Base-by-base conservation (phyloP, 2,113 vertebrate species). In the Monarcha castaneiventris region DNA sequence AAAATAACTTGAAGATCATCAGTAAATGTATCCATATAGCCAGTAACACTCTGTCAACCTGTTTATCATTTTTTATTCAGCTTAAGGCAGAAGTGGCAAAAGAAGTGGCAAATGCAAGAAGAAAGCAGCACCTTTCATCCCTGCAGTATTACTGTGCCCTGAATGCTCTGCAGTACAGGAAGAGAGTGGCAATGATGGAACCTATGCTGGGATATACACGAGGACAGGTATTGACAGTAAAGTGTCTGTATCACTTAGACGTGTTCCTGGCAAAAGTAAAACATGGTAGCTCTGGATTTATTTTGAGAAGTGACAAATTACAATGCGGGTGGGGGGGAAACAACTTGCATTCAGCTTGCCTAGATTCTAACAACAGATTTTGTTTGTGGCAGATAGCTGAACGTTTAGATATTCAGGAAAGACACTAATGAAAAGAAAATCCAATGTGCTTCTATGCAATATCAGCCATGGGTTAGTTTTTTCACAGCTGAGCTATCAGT, bases 131-230 rank as follows among this genome's bases (percentile, higher is more conserved):
- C 94, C 98, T 99, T 68, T 98, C 99, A 11, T 99, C 99, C 10
- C 97, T 99, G 72, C 99, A 99, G 81, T 99, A 99, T 94, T 99
- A 99, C 96, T 99, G 99, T 37, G 98, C 99, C 80, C 98, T 99
- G 92, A 99, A 99, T 11, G 99, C 99, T 10, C 98, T 99, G 89
- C 99, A 99, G 98, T 98, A 99, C 97, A 98, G 99, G 84, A 99
- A 99, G 97, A 98, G 98, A 79, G 95, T 98, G 29, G 99, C 99
- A 58, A 99, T 99, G 99, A 97, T 99, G 80, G 99, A 99, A 69
- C 99, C 99, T 83, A 98, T 99, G 98, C 97, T 99, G 4, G 99
- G 99, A 79, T 99, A 99, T 84, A 98, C 98, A 71, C 98, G 98
- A 13, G 98, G 98, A 72, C 99, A 99, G 99, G 99, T 98, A 95